These are phyloP conservation scores for Sphinx pinastri DNA, from an alignment of 2,888 invertebrate species.

Conservation along the genomic window DNA sequence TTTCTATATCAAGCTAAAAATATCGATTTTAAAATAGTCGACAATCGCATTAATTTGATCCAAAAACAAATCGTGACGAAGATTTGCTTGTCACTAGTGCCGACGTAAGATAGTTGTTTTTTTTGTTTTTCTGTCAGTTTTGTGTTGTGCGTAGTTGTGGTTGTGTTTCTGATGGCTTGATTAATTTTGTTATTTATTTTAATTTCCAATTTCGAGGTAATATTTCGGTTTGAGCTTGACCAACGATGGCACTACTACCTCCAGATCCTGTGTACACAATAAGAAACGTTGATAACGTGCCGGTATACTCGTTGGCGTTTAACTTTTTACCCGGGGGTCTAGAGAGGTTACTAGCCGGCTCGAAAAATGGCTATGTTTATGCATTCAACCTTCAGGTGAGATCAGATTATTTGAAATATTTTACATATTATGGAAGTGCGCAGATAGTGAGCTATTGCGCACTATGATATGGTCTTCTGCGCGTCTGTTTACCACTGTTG, in stretches of 20 bases:
- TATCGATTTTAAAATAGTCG: too few species aligned
- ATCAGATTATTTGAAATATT: constrained; percentile 56
- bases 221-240: constrained; percentile 80
- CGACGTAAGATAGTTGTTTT: constrained; percentile 31
- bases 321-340: constrained; percentile 84
- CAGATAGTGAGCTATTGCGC: constrained; percentile 37
- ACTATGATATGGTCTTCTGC: constrained; percentile 38
- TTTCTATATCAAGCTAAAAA: too few species aligned
- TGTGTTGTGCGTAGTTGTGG: constrained; percentile 83
- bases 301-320: constrained; percentile 89
- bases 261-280: constrained; percentile 91
- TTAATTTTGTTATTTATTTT: constrained; percentile 76
- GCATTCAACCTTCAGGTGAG: constrained; percentile 92
- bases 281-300: constrained; percentile 87
- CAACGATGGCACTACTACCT: constrained; percentile 88
- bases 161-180: constrained; percentile 82
- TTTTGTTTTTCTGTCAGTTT: constrained; percentile 81
- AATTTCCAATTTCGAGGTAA: constrained; percentile 70
- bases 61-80: neutral
- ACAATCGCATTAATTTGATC: too few species aligned
- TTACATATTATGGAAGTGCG: constrained; percentile 46
- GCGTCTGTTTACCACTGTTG: constrained; percentile 71
- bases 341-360: constrained; percentile 88
- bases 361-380: constrained; percentile 89
- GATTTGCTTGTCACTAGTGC: neutral